These are phyloP conservation scores for Apostichopus japonicus DNA, from an alignment of 35 echinoderm and acorn worm species.

Conservation along the genomic window DNA sequence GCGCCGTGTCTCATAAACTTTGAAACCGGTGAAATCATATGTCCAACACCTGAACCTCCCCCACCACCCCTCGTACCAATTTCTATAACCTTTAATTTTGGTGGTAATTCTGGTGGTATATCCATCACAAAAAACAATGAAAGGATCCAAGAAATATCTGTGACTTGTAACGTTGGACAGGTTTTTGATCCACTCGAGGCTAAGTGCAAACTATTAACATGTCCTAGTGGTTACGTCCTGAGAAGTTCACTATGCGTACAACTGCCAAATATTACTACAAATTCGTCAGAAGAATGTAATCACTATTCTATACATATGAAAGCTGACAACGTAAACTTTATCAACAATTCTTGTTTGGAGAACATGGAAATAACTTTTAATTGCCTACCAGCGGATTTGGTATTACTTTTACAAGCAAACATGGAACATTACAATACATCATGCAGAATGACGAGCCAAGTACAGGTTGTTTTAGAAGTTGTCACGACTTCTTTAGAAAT, in stretches of 20 bases:
- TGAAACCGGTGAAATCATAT: too few relatives aligned
- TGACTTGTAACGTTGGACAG: background rate
- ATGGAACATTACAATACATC: background rate
- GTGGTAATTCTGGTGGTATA: background rate
- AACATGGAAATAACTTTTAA: background rate
- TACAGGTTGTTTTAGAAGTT: too few relatives aligned
- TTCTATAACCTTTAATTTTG: slow-evolving; percentile 47
- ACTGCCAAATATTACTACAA: background rate
- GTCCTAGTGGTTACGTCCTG: background rate
- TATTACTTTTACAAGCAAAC: background rate
- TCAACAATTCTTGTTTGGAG: background rate
- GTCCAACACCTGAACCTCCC: background rate
- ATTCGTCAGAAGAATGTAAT: background rate
- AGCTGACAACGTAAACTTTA: background rate
- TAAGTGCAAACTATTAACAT: background rate
- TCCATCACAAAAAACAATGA: background rate
- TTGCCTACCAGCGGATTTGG: background rate
- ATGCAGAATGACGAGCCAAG: too few relatives aligned
- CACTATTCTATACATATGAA: background rate
- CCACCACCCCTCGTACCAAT: background rate
- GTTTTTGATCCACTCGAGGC: slow-evolving; percentile 17
- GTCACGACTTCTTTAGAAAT: too few relatives aligned
- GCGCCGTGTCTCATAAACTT: background rate
- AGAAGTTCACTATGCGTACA: background rate
- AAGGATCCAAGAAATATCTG: background rate